Evolutionary conservation across 2,888 invertebrate genomes (phyloP).

Genomic region (Pyralis farinalis): DNA sequence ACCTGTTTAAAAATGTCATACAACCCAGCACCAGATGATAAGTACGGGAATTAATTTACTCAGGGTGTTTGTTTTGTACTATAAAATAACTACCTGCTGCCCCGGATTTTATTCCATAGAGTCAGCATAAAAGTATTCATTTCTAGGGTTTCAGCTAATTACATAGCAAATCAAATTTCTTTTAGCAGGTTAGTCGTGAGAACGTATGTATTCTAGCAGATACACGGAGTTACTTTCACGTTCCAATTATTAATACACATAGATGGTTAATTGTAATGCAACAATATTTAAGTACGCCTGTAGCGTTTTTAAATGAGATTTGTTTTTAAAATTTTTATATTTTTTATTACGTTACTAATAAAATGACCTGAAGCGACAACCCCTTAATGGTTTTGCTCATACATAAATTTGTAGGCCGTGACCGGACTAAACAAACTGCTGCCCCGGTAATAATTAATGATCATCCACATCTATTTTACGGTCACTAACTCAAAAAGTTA

Average conservation of each 20-base stretch:
- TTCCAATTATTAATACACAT: no score
- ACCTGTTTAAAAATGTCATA: conserved; percentile 58
- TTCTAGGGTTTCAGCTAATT: no score
- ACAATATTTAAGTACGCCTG: no score
- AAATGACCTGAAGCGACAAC: conserved; percentile 64
- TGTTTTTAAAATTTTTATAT: conserved; percentile 15
- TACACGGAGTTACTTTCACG: no score
- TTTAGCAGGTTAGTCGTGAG: no score
- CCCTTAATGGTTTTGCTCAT: conserved; percentile 68
- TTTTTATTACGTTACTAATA: conserved; percentile 27
- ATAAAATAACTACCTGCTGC: no score
- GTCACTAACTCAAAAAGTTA: conserved; percentile 58
- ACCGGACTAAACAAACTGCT: conserved; percentile 73
- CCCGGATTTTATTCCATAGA: not conserved
- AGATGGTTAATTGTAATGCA: no score
- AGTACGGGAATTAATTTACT: conserved; percentile 21
- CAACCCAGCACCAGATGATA: conserved; percentile 42
- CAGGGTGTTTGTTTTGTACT: conserved; percentile 19
- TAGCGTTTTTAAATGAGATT: conserved; percentile 19
- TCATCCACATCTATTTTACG: conserved; percentile 72
- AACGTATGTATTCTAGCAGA: no score
- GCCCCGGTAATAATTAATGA: conserved; percentile 68
- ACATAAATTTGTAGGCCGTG: conserved; percentile 71
- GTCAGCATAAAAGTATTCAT: no score
- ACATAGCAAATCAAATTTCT: no score